Evolutionary conservation across 2,113 vertebrate genomes (phyloP).

Genomic region (Oxyruncus cristatus): DNA sequence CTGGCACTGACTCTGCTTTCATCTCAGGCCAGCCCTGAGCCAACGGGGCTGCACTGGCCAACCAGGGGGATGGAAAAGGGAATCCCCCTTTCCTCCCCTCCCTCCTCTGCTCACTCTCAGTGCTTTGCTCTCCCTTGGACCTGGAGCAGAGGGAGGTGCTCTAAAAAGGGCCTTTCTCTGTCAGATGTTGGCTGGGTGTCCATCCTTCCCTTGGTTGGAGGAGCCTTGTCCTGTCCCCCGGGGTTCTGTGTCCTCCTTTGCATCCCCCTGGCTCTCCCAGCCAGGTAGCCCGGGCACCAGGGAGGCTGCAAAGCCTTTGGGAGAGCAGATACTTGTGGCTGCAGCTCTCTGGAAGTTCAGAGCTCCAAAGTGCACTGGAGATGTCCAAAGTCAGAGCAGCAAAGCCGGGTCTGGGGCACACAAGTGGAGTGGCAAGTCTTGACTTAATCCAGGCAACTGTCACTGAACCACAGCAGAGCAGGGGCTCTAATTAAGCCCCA

Average conservation of each 20-base stretch:
- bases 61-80: background rate
- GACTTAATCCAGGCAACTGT: conserved; percentile 47
- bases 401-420: background rate
- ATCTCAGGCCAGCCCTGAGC: background rate
- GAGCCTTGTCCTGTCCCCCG: background rate
- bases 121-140: background rate
- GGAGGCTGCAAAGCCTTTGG: background rate
- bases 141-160: background rate
- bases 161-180: background rate
- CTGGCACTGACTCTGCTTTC: background rate
- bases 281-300: background rate
- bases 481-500: conserved; percentile 39
- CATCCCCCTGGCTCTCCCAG: background rate
- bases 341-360: background rate
- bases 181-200: background rate
- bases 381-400: background rate
- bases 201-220: background rate
- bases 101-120: background rate
- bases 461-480: conserved; percentile 22
- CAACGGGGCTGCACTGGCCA: background rate
- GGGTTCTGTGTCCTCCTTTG: too few relatives aligned
- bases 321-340: background rate
- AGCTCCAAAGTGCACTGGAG: background rate
- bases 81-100: background rate
- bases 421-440: conserved; percentile 41